These are phyloP conservation scores for Thymallus thymallus DNA, from an alignment of 2,113 vertebrate species.

Conservation along the genomic window DNA sequence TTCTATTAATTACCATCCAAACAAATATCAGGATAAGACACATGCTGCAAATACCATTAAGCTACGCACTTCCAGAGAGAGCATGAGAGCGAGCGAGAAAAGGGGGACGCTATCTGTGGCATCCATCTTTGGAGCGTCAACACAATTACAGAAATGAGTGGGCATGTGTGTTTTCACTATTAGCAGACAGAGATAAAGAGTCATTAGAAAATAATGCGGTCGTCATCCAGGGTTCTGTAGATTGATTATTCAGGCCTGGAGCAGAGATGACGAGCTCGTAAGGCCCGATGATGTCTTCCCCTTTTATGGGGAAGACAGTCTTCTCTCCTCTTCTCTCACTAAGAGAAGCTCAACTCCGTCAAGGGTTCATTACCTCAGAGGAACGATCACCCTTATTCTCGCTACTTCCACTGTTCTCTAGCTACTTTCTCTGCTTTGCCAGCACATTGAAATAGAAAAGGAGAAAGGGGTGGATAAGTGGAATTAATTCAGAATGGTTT, in stretches of 20 bases:
- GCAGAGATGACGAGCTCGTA: conserved; percentile 54
- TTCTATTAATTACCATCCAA: no score
- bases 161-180: conserved; percentile 16
- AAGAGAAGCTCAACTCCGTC: conserved; percentile 32
- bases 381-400: conserved; percentile 50
- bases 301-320: conserved; percentile 68
- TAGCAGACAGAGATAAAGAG: conserved; percentile 63
- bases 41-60: conserved; percentile 58
- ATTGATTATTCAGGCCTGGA: conserved; percentile 72
- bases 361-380: conserved; percentile 58
- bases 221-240: conserved; percentile 69
- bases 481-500: no score
- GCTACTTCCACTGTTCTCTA: conserved; percentile 19
- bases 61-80: neutral
- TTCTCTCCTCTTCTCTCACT: conserved; percentile 44
- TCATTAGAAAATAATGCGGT: conserved; percentile 78
- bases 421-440: conserved; percentile 13
- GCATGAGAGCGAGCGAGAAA: neutral
- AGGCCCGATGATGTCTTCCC: conserved; percentile 71
- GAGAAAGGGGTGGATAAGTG: no score
- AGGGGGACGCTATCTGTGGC: conserved; percentile 20
- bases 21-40: no score
- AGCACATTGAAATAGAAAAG: conserved; percentile 38
- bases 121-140: conserved; percentile 57
- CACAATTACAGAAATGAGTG: conserved; percentile 63